Conservation (phyloP, 1,140 invertebrate species). For the Goniozus legneri region DNA sequence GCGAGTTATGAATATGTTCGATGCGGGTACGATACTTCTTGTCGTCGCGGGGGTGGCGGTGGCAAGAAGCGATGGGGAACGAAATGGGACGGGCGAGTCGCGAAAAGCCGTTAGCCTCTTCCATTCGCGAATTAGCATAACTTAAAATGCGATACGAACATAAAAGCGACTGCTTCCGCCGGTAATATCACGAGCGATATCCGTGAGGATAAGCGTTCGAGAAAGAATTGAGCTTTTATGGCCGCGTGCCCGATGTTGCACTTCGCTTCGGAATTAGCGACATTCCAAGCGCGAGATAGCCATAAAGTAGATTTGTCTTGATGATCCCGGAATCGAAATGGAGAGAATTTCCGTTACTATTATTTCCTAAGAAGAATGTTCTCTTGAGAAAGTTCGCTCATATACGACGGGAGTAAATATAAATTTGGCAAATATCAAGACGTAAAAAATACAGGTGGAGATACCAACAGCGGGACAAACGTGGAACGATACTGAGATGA, state of each 20-base stretch:
- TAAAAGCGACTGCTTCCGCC: constrained; percentile 31
- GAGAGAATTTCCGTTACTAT: too few relatives aligned
- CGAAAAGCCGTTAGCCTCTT: constrained; percentile 9
- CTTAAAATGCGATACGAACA: constrained; percentile 35
- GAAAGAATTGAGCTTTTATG: constrained; percentile 20
- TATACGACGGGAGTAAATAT: too few relatives aligned
- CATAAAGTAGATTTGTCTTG: too few relatives aligned
- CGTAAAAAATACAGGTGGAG: too few relatives aligned
- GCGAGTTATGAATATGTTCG: constrained; percentile 46
- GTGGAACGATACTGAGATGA: too few relatives aligned
- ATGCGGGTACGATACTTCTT: constrained; percentile 26
- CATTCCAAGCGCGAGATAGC: too few relatives aligned
- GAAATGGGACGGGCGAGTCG: constrained; percentile 2
- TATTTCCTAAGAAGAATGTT: too few relatives aligned
- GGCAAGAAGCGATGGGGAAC: neutral
- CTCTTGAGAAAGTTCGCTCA: too few relatives aligned
- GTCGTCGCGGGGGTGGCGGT: neutral
- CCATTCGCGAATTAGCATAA: constrained; percentile 43
- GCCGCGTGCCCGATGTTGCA: neutral
- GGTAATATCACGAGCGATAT: constrained; percentile 29
- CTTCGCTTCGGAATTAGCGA: constrained; percentile 28
- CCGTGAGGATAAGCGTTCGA: constrained; percentile 23
- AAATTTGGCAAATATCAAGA: too few relatives aligned
- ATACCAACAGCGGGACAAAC: too few relatives aligned
- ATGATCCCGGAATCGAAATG: too few relatives aligned